A percentile compares a stretch with the other conserved stretches of the same genome.
Conservation (phyloP, 2,888 invertebrate species). For the Baccha elongata region DNA sequence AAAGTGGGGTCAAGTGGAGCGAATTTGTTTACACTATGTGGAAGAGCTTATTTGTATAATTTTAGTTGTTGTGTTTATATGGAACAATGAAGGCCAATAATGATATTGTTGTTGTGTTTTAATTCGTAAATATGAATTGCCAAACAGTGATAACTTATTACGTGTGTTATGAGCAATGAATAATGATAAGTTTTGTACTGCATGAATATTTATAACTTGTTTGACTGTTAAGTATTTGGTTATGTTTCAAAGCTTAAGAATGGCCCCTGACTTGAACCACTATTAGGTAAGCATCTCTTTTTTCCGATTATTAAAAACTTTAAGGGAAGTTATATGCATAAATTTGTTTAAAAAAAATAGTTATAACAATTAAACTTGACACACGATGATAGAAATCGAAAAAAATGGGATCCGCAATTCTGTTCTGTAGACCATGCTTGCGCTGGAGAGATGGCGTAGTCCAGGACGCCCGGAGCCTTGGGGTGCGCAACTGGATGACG, state of each 20-base stretch:
- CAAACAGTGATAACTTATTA: constrained; percentile 53
- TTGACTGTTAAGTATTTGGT: neutral
- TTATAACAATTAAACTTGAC: no score
- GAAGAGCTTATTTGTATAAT: constrained; percentile 16
- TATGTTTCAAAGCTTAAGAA: constrained; percentile 2
- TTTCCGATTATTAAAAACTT: no score
- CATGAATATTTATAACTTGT: constrained; percentile 30
- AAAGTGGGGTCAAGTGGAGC: constrained; percentile 28
- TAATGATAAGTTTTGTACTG: constrained; percentile 45
- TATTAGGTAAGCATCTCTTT: neutral
- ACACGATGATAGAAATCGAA: no score
- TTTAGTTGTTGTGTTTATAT: constrained; percentile 31
- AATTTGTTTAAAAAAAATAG: no score
- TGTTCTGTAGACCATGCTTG: no score
- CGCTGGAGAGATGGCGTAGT: no score
- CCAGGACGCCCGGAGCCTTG: no score
- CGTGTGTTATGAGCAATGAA: constrained; percentile 32
- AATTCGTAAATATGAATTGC: constrained; percentile 60
- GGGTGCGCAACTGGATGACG: no score
- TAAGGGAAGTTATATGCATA: no score
- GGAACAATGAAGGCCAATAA: constrained; percentile 55
- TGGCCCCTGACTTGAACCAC: constrained; percentile 16
- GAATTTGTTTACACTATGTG: constrained; percentile 17
- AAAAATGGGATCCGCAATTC: no score
- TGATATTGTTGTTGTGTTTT: constrained; percentile 38